These are phyloP conservation scores for Drosophila bocqueti DNA, from an alignment of 1,140 invertebrate species.

Conservation along the genomic window DNA sequence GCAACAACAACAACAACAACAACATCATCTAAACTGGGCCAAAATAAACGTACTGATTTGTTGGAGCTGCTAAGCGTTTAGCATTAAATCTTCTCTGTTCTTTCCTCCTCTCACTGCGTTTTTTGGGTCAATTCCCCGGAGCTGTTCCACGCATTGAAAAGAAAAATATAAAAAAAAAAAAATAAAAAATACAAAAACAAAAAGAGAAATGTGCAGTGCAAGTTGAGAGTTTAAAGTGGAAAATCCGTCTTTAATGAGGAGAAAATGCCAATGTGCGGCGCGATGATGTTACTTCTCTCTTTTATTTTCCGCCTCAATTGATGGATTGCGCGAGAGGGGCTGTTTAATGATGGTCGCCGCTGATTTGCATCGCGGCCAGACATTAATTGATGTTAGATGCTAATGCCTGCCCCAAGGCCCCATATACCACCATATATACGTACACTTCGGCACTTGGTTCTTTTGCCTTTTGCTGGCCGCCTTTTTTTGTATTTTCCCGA, in stretches of 20 bases:
- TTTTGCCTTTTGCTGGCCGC: conserved; percentile 53
- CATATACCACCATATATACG: background rate
- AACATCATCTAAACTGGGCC: conserved; percentile 27
- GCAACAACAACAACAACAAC: no score
- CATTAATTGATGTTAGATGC: conserved; percentile 63
- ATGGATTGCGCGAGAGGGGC: conserved; percentile 23
- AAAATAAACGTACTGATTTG: conserved; percentile 34
- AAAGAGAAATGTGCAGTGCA: conserved; percentile 51
- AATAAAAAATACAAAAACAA: background rate
- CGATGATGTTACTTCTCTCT: conserved; percentile 22
- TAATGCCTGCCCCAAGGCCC: conserved; percentile 47
- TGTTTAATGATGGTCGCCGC: conserved; percentile 46
- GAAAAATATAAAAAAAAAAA: no score
- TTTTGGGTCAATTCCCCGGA: conserved; percentile 46
- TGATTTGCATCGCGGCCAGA: conserved; percentile 56
- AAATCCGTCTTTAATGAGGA: conserved; percentile 62
- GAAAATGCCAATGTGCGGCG: conserved; percentile 36
- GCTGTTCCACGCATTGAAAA: conserved; percentile 24
- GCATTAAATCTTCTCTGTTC: conserved; percentile 24
- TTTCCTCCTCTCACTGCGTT: conserved; percentile 1
- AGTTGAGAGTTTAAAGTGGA: conserved; percentile 60
- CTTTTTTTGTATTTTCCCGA: conserved; percentile 2
- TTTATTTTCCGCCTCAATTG: conserved; percentile 34
- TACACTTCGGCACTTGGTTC: conserved; percentile 19
- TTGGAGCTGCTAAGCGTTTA: conserved; percentile 22